Evolutionary conservation across 1,140 invertebrate species (phyloP).

Genomic region (Chionoecetes opilio): DNA sequence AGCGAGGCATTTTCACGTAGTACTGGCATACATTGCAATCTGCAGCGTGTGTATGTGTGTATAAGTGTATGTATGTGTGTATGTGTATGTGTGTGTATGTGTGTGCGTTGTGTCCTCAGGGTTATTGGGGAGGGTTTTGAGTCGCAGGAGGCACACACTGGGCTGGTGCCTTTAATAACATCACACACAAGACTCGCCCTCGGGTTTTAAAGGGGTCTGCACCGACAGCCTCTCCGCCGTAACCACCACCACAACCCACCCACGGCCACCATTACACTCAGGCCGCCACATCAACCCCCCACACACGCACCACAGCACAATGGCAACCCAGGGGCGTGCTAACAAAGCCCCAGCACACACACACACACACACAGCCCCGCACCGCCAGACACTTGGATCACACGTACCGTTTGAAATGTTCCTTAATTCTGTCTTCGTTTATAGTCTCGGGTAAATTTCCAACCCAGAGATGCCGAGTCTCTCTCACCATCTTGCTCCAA

Average conservation of each 20-base stretch:
- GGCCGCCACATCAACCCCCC: not conserved
- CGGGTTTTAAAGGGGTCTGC: not conserved
- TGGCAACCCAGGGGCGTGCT: too few relatives aligned
- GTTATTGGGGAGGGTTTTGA: too few relatives aligned
- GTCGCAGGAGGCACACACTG: not conserved
- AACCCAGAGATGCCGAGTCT: constrained; percentile 99
- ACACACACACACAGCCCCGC: constrained; percentile 56
- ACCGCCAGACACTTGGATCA: constrained; percentile 82
- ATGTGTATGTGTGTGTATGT: too few relatives aligned
- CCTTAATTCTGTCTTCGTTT: constrained; percentile 96
- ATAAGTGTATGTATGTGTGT: too few relatives aligned
- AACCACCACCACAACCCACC: not conserved
- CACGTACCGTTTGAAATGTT: constrained; percentile 97
- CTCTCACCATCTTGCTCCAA: constrained; percentile 97
- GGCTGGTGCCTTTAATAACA: not conserved
- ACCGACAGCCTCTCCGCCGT: not conserved
- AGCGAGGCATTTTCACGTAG: not conserved
- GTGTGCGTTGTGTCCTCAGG: too few relatives aligned
- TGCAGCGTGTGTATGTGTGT: not conserved
- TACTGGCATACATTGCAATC: not conserved
- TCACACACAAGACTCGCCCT: not conserved
- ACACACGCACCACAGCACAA: not conserved
- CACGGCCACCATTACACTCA: too few relatives aligned
- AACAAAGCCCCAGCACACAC: not conserved
- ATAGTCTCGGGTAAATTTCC: constrained; percentile 99